These are phyloP conservation scores for Lypha dubia DNA, from an alignment of 2,888 invertebrate genomes.

Conservation along the genomic window DNA sequence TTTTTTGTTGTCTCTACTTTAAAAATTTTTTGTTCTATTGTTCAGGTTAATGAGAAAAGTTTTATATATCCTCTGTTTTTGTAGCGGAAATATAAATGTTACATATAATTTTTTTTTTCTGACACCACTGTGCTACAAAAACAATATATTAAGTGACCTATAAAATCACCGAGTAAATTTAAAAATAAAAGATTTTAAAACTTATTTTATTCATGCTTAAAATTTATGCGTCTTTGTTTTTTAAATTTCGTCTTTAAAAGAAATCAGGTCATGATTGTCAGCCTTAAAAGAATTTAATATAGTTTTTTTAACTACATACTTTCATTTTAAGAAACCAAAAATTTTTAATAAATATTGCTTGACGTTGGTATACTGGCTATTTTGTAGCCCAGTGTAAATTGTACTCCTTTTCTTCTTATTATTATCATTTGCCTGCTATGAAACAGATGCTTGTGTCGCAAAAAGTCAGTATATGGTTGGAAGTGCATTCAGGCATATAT, in stretches of 20 bases:
- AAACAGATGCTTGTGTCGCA: neutral
- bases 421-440: neutral
- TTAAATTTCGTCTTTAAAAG: no score
- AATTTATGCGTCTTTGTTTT: no score
- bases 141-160: neutral
- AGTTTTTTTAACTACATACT: no score
- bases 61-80: conserved; percentile 76
- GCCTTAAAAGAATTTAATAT: no score
- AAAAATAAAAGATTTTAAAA: no score
- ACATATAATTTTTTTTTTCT: conserved; percentile 47
- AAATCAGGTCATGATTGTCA: no score
- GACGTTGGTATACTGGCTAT: neutral
- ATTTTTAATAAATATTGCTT: no score
- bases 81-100: conserved; percentile 76
- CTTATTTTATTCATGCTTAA: no score
- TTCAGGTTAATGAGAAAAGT: conserved; percentile 82
- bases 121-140: neutral
- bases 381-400: neutral
- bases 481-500: conserved; percentile 15
- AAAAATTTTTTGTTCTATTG: conserved; percentile 53
- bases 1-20: no score
- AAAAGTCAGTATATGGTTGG: neutral
- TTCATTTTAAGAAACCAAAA: no score
- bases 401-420: neutral
- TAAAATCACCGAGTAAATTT: no score